phyloP scores from a whole-genome alignment of 1,140 invertebrate species.

The Polypedilum pembai region DNA sequence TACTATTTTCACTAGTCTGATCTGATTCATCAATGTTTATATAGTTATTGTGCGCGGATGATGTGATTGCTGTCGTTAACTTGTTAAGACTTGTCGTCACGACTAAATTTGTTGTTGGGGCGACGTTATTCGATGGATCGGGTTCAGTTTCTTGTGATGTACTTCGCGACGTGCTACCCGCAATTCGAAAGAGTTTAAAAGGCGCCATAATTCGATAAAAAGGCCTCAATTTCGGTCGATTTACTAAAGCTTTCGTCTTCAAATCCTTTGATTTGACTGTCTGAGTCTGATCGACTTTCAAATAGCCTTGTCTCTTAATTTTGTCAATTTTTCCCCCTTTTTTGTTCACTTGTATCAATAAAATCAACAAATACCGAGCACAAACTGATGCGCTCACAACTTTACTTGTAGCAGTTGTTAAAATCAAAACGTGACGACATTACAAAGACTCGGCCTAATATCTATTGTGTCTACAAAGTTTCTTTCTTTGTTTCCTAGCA shows the following conservation, averaged over 20 bases:
- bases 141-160: conserved; percentile 43
- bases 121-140: conserved; percentile 38
- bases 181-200: conserved; percentile 43
- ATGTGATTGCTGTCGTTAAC: conserved; percentile 15
- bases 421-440: neutral
- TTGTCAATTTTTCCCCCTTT: neutral
- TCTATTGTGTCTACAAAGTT: neutral
- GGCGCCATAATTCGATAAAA: conserved; percentile 37
- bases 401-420: neutral
- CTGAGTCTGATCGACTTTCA: neutral
- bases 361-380: neutral
- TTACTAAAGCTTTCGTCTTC: neutral
- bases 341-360: neutral
- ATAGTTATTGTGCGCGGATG: conserved; percentile 13
- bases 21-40: conserved; percentile 20
- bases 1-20: conserved; percentile 26
- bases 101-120: conserved; percentile 31
- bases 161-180: conserved; percentile 39
- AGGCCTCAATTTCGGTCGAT: neutral
- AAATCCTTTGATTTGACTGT: neutral
- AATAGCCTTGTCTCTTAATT: neutral
- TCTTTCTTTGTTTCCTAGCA: neutral
- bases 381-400: neutral
- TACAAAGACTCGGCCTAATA: neutral
- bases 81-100: conserved; percentile 5